Percentiles rank a stretch among this genome's conserved stretches.
Conservation (phyloP, 2,113 vertebrate species). For the Platysteira castanea region DNA sequence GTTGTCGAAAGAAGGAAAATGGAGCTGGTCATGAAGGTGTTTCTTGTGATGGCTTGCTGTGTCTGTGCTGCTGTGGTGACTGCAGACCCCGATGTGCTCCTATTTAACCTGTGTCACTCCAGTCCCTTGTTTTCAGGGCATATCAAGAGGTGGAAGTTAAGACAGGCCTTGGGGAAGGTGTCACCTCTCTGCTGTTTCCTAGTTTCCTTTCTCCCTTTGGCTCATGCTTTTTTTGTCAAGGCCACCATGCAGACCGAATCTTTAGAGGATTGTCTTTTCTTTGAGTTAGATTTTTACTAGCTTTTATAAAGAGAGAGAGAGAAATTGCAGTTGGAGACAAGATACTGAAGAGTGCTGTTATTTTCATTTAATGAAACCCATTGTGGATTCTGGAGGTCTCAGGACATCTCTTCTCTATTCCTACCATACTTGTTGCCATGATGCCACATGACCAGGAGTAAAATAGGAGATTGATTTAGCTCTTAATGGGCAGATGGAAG, state of each 20-base stretch:
- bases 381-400: neutral
- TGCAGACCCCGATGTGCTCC: neutral
- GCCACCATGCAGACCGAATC: neutral
- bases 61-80: neutral
- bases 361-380: neutral
- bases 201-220: neutral
- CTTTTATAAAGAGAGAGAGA: neutral
- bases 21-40: neutral
- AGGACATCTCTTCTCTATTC: neutral
- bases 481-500: neutral
- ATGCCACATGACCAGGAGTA: neutral
- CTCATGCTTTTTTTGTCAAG: neutral
- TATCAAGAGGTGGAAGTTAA: neutral
- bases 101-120: neutral
- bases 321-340: neutral
- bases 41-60: neutral
- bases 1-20: neutral
- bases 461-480: neutral
- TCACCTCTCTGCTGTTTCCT: neutral
- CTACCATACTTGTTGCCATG: neutral
- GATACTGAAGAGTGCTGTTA: neutral
- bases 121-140: neutral
- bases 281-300: neutral
- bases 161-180: neutral
- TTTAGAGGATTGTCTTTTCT: neutral